These are phyloP conservation scores for Ptilonorhynchus violaceus DNA, from an alignment of 2,113 vertebrate species.

Conservation along the genomic window DNA sequence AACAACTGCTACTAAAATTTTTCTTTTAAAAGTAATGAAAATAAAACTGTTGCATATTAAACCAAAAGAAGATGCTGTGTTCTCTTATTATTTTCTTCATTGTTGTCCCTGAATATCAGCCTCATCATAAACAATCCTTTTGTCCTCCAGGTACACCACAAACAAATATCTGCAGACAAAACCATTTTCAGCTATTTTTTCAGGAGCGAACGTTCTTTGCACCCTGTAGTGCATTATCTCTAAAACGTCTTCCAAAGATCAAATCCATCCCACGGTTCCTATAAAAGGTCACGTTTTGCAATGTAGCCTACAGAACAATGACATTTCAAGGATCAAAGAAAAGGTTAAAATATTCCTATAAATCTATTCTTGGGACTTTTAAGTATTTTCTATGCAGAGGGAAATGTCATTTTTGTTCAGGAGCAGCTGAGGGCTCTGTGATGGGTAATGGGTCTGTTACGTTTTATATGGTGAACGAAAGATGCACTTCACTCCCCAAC, in stretches of 20 bases:
- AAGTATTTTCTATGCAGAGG: slow-evolving; percentile 71
- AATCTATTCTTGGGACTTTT: slow-evolving; percentile 80
- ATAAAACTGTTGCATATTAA: neutral
- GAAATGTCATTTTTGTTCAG: slow-evolving; percentile 74
- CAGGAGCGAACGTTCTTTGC: slow-evolving; percentile 29
- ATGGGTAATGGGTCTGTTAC: slow-evolving; percentile 32
- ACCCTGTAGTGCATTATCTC: slow-evolving; percentile 64
- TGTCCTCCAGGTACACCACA: neutral
- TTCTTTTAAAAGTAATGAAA: neutral
- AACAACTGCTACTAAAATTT: neutral
- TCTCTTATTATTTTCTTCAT: neutral
- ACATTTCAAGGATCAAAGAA: slow-evolving; percentile 86
- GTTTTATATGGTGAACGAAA: slow-evolving; percentile 18
- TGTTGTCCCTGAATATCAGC: neutral
- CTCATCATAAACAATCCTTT: neutral
- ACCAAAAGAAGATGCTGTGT: neutral
- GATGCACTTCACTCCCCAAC: neutral
- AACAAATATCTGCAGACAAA: slow-evolving; percentile 19
- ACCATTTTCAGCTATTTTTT: slow-evolving; percentile 29
- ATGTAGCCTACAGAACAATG: slow-evolving; percentile 81
- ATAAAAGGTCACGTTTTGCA: slow-evolving; percentile 78
- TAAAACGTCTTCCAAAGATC: slow-evolving; percentile 70
- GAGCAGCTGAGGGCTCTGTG: slow-evolving; percentile 38
- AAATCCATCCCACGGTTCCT: slow-evolving; percentile 63
- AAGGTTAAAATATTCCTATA: slow-evolving; percentile 89